Base-by-base conservation (phyloP, 1,140 invertebrate genomes). In the Daktulosphaira vitifoliae region DNA sequence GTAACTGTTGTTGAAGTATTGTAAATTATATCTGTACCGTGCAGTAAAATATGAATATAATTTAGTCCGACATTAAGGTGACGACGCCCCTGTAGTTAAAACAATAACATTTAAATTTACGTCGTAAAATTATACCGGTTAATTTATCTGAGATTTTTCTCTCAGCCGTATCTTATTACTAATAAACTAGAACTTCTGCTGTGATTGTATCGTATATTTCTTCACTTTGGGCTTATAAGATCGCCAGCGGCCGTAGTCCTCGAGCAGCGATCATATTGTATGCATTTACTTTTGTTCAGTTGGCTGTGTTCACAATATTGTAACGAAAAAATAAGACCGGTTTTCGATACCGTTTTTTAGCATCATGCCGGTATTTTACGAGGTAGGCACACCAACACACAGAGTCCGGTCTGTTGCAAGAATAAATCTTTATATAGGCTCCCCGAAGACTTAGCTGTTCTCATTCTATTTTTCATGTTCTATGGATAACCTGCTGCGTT, bases 131-230 rank as follows among this genome's bases (percentile, higher is more conserved):
- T n/a, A n/a, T n/a, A n/a, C n/a, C n/a, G n/a, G n/a, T n/a, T n/a
- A n/a, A n/a, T n/a, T n/a, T n/a, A n/a, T n/a, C n/a, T n/a, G n/a
- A n/a, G n/a, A n/a, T n/a, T n/a, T n/a, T n/a, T n/a, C n/a, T n/a
- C n/a, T n/a, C n/a, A n/a, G n/a, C n/a, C n/a, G n/a, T n/a, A n/a
- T n/a, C n/a, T n/a, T n/a, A n/a, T n/a, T n/a, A n/a, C n/a, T n/a
- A n/a, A n/a, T n/a, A n/a, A n/a, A n/a, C n/a, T n/a, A 56, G 49
- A 50, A 56, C 38, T 56, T 56, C 53, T 56, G 37, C 37, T 25
- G 22, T 20, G 53, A 56, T 56, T 37, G 22, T 56, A 42, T 56
- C 52, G 9, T 2, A 53, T 20, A 39, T 56, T 56, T 56, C 22
- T 42, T 42, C 53, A 6, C 38, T 39, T 42, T 22, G 4, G 22